A percentile compares a stretch with the other conserved stretches of the same genome.
Evolutionary conservation across 1,140 invertebrate genomes (phyloP).

Genomic region (Teleopsis dalmanni): DNA sequence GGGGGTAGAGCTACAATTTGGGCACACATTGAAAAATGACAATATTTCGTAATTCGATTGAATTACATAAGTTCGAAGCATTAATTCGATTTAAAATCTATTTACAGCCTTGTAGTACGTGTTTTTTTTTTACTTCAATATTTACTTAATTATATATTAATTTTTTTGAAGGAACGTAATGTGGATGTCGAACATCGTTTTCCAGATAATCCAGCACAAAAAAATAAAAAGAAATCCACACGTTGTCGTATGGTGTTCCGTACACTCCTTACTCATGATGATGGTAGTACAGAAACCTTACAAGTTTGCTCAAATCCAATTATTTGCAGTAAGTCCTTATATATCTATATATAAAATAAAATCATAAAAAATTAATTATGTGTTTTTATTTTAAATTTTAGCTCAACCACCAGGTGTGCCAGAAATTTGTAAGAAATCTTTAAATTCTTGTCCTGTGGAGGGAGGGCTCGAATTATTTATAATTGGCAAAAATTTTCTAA

Average conservation of each 20-base stretch:
- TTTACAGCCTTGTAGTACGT: too few relatives aligned
- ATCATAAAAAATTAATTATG: not conserved
- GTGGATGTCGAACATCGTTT: constrained; percentile 92
- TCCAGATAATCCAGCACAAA: constrained; percentile 62
- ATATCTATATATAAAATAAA: not conserved
- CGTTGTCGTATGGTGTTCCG: constrained; percentile 92
- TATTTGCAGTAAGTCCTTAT: constrained; percentile 78
- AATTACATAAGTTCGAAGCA: too few relatives aligned
- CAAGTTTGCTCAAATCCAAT: constrained; percentile 90
- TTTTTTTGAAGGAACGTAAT: constrained; percentile 77
- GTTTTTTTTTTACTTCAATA: not conserved
- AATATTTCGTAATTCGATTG: too few relatives aligned
- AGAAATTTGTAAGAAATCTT: constrained; percentile 89
- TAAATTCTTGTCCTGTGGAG: constrained; percentile 65
- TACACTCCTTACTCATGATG: constrained; percentile 64
- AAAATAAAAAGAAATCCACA: constrained; percentile 90
- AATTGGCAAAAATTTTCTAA: constrained; percentile 93
- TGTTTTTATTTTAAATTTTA: constrained; percentile 45
- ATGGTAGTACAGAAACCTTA: constrained; percentile 72
- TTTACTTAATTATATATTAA: not conserved
- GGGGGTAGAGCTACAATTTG: too few relatives aligned
- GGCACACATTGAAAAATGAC: too few relatives aligned
- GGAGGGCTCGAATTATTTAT: constrained; percentile 90
- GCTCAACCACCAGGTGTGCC: constrained; percentile 92
- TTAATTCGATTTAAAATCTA: too few relatives aligned